A percentile compares a stretch with the other conserved stretches of the same genome.
phyloP scores from a whole-genome alignment of 2,113 vertebrate genomes.

The Tursiops truncatus region DNA sequence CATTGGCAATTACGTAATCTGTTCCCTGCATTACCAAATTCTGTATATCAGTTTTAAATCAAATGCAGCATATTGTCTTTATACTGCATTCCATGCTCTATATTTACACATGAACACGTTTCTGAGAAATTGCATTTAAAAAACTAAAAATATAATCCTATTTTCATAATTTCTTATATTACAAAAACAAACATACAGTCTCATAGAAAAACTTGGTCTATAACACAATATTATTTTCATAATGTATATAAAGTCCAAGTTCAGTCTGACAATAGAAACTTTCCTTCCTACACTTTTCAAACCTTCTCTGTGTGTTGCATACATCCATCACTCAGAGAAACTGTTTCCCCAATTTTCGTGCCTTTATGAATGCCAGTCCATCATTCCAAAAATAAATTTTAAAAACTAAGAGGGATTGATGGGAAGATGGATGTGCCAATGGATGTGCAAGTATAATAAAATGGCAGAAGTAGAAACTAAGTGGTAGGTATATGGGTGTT shows the following conservation, averaged over 20 bases:
- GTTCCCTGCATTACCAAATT: neutral
- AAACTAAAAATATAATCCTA: neutral
- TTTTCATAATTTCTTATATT: neutral
- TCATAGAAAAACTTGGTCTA: neutral
- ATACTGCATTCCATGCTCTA: neutral
- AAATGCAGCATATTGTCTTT: neutral
- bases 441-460: neutral
- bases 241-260: neutral
- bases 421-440: neutral
- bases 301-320: neutral
- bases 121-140: neutral
- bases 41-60: neutral
- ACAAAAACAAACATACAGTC: neutral
- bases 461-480: neutral
- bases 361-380: neutral
- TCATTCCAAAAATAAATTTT: conserved; percentile 2
- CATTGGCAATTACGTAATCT: neutral
- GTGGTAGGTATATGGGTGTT: neutral
- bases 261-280: neutral
- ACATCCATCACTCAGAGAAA: neutral
- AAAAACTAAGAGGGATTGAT: neutral
- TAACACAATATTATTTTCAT: neutral
- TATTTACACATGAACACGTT: neutral
- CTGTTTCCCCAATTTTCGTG: neutral
- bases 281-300: neutral